phyloP scores from a whole-genome alignment of 2,113 vertebrate species.

The Picathartes gymnocephalus region DNA sequence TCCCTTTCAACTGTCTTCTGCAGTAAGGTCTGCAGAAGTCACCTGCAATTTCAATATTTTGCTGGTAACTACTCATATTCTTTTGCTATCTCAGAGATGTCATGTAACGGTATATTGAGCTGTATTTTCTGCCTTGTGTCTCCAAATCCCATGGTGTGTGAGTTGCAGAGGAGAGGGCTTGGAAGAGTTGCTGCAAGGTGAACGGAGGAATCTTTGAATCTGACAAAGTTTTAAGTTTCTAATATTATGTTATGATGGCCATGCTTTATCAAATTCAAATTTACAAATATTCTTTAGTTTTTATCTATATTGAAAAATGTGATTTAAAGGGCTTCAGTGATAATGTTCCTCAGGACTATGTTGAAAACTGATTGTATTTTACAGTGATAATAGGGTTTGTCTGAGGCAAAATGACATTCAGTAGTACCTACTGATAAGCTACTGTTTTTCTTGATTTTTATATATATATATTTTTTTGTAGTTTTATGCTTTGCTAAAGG shows the following conservation, averaged over 20 bases:
- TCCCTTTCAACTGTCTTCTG: background rate
- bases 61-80: background rate
- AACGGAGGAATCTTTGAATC: background rate
- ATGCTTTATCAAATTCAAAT: background rate
- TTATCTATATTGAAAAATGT: background rate
- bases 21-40: background rate
- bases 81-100: background rate
- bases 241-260: fast-evolving
- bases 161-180: background rate
- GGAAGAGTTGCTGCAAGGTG: background rate
- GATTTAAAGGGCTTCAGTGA: background rate
- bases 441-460: background rate
- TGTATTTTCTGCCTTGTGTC: background rate
- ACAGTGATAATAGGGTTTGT: background rate
- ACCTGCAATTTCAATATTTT: background rate
- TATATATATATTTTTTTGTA: background rate
- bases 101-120: background rate
- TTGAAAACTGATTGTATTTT: background rate
- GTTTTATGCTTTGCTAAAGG: background rate
- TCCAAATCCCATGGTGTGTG: fast-evolving
- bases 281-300: background rate
- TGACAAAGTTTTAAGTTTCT: background rate
- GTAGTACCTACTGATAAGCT: background rate
- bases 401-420: background rate
- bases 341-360: background rate